Evolutionary conservation across 2,797 vertebrate species (phyloP), one percentile per base, ranked within the genome.

Genomic region (Sarcoramphus papa): DNA sequence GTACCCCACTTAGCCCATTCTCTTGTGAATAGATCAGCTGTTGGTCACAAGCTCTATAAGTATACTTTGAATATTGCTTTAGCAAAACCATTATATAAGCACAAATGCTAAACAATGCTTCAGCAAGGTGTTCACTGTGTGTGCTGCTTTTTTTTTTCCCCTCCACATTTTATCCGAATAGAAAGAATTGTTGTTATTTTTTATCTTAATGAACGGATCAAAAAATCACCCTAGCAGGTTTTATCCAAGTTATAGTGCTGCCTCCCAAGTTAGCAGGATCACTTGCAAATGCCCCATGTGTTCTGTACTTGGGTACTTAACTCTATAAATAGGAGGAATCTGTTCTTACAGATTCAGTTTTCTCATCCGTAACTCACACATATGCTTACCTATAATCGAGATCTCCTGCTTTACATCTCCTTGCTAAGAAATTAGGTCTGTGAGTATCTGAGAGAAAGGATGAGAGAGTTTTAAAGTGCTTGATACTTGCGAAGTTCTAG

Each of bases 101-200:
- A 79, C 30, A 62, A 82, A 77, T 56, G 33, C 13, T 85, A 69
- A 91, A 43, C 40, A 25, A 7, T 48, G 21, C 19, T 60, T 83
- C 53, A 53, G n/a, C 21, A 74, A 78, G 31, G 16, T 45, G 23
- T 21, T 68, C 9, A 19, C 24, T 68, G n/a, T 20, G 18, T 40
- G 14, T 56, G 41, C 4, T 5, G 2, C 8, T 11, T n/a, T 51
- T 48, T 79, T 57, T 18, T 7, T 8, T 0, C 0, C 4, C 5
- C 10, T 3, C 12, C 6, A 6, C 25, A 9, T 27, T 88, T 75
- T 84, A 25, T 31, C 25, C 24, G 48, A 72, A 70, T 19, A 60
- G 25, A 77, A 92, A 77, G 40, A 84, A 68, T 4, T 0, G 0
- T 17, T 51, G 4, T 14, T 14, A 18, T 5, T 3, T 81, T 93